phyloP scores from a whole-genome alignment of 2,797 vertebrate species.

The Etheostoma nigrum region DNA sequence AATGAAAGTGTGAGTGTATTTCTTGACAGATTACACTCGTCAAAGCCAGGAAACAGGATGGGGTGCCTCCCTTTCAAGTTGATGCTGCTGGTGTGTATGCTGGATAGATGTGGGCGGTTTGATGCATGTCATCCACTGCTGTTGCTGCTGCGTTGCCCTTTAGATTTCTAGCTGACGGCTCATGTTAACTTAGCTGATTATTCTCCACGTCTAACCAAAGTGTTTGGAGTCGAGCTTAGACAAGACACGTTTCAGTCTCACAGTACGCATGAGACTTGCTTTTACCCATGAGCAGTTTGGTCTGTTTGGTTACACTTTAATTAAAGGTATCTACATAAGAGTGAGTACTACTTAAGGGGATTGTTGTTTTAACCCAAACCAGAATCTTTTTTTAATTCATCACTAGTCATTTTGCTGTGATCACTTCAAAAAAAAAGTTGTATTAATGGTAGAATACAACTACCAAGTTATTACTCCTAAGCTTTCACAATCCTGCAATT shows the following conservation, averaged over 20 bases:
- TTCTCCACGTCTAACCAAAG: neutral
- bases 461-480: neutral
- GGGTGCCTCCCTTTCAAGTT: neutral
- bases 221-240: neutral
- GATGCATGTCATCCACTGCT: no score
- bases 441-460: neutral
- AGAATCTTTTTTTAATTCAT: no score
- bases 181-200: neutral
- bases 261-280: neutral
- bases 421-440: no score
- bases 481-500: neutral
- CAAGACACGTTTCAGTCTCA: neutral
- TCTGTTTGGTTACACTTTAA: no score
- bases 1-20: neutral
- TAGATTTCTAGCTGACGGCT: neutral
- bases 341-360: no score
- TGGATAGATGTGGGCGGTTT: neutral
- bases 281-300: no score
- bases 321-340: no score
- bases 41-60: neutral
- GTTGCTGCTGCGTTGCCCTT: neutral
- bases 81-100: neutral
- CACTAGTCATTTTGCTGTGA: no score
- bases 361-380: no score
- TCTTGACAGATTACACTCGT: neutral